These are phyloP conservation scores for Melolontha melolontha DNA, from an alignment of 2,888 invertebrate species.

Conservation along the genomic window DNA sequence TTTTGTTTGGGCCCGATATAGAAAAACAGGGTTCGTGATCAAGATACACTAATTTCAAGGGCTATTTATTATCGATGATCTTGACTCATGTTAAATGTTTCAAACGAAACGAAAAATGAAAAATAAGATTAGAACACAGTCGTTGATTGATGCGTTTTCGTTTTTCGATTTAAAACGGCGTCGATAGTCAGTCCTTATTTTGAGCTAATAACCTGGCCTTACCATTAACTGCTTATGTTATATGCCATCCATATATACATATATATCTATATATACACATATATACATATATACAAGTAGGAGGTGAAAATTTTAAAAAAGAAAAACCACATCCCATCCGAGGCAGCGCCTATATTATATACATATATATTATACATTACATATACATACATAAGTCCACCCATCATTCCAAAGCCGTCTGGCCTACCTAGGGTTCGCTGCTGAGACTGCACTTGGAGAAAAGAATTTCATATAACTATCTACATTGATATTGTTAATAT, in stretches of 20 bases:
- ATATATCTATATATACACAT: constrained; percentile 45
- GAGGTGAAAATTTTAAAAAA: constrained; percentile 29
- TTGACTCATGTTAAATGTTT: constrained; percentile 43
- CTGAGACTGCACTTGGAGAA: constrained; percentile 52
- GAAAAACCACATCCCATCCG: constrained; percentile 51
- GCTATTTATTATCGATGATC: constrained; percentile 37
- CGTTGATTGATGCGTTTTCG: constrained; percentile 33
- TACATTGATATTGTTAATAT: constrained; percentile 54
- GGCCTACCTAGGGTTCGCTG: constrained; percentile 51
- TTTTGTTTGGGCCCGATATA: constrained; percentile 26
- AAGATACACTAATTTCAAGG: constrained; percentile 37
- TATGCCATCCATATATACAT: constrained; percentile 62
- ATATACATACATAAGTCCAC: constrained; percentile 37
- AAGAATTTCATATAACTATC: constrained; percentile 48
- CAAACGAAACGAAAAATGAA: not conserved
- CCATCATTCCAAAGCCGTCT: constrained; percentile 45
- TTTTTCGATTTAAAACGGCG: not conserved
- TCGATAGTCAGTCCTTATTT: constrained; percentile 44
- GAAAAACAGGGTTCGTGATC: constrained; percentile 29
- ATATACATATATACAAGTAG: constrained; percentile 44
- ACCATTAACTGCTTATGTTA: constrained; percentile 63
- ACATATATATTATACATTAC: constrained; percentile 16
- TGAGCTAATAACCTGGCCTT: constrained; percentile 53
- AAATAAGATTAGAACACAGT: constrained; percentile 4
- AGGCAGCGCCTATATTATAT: constrained; percentile 46